Evolutionary conservation across 1,140 invertebrate species (phyloP).

Genomic region (Apis florea): DNA sequence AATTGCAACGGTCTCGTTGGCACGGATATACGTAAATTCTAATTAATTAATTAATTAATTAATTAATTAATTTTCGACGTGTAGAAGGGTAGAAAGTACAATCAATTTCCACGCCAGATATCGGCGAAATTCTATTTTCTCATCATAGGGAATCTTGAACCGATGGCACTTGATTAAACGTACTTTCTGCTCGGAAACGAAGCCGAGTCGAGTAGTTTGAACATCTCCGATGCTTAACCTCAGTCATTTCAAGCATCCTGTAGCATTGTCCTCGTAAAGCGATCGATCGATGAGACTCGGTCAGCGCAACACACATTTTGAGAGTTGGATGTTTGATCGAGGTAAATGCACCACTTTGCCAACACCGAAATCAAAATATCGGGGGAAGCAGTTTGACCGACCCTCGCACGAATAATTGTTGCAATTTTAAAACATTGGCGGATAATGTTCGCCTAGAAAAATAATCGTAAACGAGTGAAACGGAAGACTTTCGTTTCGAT

Average conservation of each 20-base stretch:
- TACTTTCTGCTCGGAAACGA: constrained; percentile 13
- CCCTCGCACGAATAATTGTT: not conserved
- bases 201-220: constrained; percentile 25
- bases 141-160: not conserved
- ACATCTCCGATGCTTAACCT: constrained; percentile 40
- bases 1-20: not conserved
- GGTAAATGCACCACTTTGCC: not conserved
- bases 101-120: not conserved
- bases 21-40: not conserved
- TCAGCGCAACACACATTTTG: not conserved
- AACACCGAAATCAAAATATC: not conserved
- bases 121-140: not conserved
- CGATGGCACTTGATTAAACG: constrained; percentile 13
- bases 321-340: not conserved
- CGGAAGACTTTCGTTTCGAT: not conserved
- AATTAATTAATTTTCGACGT: not conserved
- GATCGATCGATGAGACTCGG: constrained; percentile 30
- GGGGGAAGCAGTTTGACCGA: not conserved
- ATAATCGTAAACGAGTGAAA: not conserved
- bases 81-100: not conserved
- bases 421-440: not conserved
- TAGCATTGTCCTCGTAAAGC: constrained; percentile 13
- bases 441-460: not conserved
- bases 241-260: constrained; percentile 31
- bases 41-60: not conserved